Evolutionary conservation across 2,113 vertebrate species (phyloP).

Genomic region (Camelus bactrianus): DNA sequence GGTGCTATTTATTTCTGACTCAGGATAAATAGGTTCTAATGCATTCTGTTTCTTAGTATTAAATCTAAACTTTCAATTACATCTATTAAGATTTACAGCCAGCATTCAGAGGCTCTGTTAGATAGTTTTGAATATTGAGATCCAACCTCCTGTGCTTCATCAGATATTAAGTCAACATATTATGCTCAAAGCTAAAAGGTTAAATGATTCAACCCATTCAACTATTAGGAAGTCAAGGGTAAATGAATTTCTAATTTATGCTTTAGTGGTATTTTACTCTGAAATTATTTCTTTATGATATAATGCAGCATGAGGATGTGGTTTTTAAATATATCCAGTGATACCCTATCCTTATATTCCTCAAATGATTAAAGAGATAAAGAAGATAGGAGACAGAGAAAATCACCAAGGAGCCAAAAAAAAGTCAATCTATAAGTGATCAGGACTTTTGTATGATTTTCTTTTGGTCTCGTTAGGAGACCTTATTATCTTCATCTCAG

Average conservation of each 20-base stretch:
- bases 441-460: not conserved
- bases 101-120: not conserved
- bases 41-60: slow-evolving; percentile 15
- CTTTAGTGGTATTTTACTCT: slow-evolving; percentile 9
- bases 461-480: not conserved
- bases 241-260: slow-evolving; percentile 33
- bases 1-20: not conserved
- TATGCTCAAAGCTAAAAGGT: not conserved
- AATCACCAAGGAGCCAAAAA: not conserved
- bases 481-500: not conserved
- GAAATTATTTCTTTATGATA: slow-evolving; percentile 8
- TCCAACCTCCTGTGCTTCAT: not conserved
- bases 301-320: not conserved
- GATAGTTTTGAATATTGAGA: not conserved
- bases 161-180: not conserved
- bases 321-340: not conserved
- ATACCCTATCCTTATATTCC: not conserved
- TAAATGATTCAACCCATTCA: not conserved
- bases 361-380: not conserved
- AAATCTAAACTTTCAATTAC: slow-evolving; percentile 36
- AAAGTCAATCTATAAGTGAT: not conserved
- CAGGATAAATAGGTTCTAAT: not conserved
- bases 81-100: not conserved
- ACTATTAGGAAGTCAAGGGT: not conserved
- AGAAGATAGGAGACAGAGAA: not conserved